These are phyloP conservation scores for Rachycentron canadum DNA, from an alignment of 2,797 vertebrate genomes.

Conservation along the genomic window DNA sequence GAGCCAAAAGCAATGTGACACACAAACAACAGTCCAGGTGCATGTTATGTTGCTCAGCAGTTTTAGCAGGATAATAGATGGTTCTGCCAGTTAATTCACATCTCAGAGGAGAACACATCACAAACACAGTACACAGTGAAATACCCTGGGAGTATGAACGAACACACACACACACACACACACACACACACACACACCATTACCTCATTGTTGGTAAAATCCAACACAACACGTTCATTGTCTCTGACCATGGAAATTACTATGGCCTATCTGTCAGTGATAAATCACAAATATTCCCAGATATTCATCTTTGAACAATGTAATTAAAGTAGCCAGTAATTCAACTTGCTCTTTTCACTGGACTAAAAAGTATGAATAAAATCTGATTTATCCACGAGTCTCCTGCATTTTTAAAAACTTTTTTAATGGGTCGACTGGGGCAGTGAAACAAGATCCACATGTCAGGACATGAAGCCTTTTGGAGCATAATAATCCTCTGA, in stretches of 20 bases:
- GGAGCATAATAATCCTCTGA: background rate
- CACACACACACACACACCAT: constrained; percentile 14
- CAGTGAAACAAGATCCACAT: constrained; percentile 3
- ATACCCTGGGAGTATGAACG: constrained; percentile 4
- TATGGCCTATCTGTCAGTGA: constrained; percentile 3
- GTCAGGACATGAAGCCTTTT: background rate
- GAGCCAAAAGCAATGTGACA: background rate
- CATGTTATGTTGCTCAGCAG: constrained; percentile 4
- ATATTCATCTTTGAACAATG: background rate
- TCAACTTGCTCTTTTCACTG: background rate
- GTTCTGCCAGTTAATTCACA: constrained; percentile 13
- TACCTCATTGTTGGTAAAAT: constrained; percentile 16
- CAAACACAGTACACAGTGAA: constrained; percentile 30
- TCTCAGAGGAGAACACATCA: constrained; percentile 27
- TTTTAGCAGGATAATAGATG: constrained; percentile 28
- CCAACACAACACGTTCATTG: constrained; percentile 11
- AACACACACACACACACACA: constrained; percentile 3
- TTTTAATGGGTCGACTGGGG: background rate
- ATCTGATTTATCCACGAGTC: background rate
- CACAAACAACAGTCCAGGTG: background rate
- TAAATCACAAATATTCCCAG: constrained; percentile 17
- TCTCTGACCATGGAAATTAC: background rate
- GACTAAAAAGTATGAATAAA: background rate
- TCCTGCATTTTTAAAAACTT: background rate
- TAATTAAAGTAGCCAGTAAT: background rate